Percentiles rank a stretch among this genome's conserved stretches.
These are phyloP conservation scores for Anorthoa munda DNA, from an alignment of 2,888 invertebrate genomes.

Conservation along the genomic window DNA sequence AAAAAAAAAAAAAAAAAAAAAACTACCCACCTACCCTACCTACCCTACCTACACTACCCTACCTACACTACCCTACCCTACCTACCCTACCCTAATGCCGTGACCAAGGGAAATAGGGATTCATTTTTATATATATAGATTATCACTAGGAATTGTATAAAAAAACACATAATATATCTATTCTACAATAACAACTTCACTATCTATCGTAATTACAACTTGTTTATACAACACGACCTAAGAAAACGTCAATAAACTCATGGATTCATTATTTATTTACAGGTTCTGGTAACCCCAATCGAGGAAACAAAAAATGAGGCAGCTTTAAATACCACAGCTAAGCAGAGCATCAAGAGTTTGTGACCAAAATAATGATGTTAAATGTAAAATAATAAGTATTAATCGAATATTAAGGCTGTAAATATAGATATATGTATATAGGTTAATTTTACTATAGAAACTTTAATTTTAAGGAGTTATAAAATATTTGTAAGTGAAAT, in stretches of 20 bases:
- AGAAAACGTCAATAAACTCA: slow-evolving; percentile 4
- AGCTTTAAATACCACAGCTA: slow-evolving; percentile 77
- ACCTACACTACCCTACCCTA: too few species aligned
- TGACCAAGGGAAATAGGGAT: too few species aligned
- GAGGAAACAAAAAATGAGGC: slow-evolving; percentile 74
- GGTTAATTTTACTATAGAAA: slow-evolving; percentile 19
- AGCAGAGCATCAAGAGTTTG: slow-evolving; percentile 80
- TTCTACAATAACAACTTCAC: not conserved
- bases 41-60: too few species aligned
- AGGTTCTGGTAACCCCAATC: slow-evolving; percentile 85
- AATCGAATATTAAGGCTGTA: slow-evolving; percentile 78
- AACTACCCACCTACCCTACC: too few species aligned
- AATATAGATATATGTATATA: slow-evolving; percentile 69
- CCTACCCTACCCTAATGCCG: too few species aligned
- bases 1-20: too few species aligned
- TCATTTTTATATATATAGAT: too few species aligned
- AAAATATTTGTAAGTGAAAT: slow-evolving; percentile 38
- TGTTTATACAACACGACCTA: too few species aligned
- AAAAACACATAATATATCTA: too few species aligned
- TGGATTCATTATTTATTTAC: slow-evolving; percentile 57
- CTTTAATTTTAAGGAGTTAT: slow-evolving; percentile 34
- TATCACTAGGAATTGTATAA: not conserved
- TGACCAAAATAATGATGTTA: slow-evolving; percentile 69
- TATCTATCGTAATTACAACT: not conserved
- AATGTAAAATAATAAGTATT: slow-evolving; percentile 46